These are phyloP conservation scores for Bufo bufo DNA, from an alignment of 2,113 vertebrate genomes.

Conservation along the genomic window DNA sequence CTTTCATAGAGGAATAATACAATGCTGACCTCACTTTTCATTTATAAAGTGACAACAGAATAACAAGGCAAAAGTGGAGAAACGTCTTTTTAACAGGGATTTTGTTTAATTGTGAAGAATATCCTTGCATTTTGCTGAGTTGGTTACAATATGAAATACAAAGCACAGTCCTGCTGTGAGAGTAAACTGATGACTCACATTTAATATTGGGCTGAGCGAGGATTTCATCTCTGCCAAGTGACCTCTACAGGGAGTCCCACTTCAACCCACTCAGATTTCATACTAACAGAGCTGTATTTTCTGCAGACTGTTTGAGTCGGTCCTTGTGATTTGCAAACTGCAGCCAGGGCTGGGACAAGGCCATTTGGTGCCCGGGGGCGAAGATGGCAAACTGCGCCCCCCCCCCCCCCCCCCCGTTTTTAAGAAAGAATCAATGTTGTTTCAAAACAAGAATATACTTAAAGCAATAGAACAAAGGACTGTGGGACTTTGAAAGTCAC, in stretches of 20 bases:
- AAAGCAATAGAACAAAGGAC: no score
- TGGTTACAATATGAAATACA: constrained; percentile 70
- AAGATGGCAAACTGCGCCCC: no score
- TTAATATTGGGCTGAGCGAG: constrained; percentile 80
- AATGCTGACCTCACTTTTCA: neutral
- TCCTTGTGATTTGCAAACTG: constrained; percentile 75
- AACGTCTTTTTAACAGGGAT: constrained; percentile 67
- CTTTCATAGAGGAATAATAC: neutral
- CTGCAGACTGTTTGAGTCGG: constrained; percentile 65
- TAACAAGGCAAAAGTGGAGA: neutral
- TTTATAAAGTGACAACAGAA: neutral
- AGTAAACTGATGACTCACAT: constrained; percentile 82
- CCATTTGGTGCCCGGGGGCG: no score
- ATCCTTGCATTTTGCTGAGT: constrained; percentile 64
- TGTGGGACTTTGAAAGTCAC: no score
- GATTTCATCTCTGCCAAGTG: constrained; percentile 74
- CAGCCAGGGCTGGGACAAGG: no score
- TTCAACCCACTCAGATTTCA: constrained; percentile 82
- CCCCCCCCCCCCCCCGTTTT: no score
- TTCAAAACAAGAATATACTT: no score
- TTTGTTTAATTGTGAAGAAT: constrained; percentile 70
- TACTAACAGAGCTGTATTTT: constrained; percentile 73
- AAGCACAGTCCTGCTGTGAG: constrained; percentile 75
- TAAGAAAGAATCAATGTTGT: no score
- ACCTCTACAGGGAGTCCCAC: constrained; percentile 75